phyloP scores from a whole-genome alignment of 2,888 invertebrate species.

The Amitus sp. region DNA sequence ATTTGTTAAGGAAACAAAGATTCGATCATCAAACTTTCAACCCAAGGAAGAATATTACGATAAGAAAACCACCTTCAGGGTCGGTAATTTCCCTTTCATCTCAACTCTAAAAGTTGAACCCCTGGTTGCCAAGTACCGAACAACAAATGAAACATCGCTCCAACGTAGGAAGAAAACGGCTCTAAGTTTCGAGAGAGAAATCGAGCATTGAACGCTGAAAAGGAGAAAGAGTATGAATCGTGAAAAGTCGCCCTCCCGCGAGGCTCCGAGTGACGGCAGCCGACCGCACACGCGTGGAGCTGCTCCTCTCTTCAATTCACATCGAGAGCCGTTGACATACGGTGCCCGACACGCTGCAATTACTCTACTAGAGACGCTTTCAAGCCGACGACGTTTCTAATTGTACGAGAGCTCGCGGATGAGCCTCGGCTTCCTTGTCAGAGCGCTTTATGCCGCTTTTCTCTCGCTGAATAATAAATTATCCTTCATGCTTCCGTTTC shows the following conservation, averaged over 20 bases:
- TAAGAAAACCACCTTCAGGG: no score
- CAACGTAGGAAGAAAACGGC: no score
- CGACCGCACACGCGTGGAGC: not conserved
- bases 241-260: not conserved
- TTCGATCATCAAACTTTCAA: no score
- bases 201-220: not conserved
- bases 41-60: no score
- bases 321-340: conserved; percentile 35
- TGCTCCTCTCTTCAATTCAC: conserved; percentile 32
- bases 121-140: no score
- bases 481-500: not conserved
- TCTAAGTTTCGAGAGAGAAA: no score
- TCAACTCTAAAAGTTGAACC: no score
- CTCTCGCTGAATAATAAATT: not conserved
- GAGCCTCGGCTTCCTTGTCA: conserved; percentile 6
- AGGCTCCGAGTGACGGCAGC: conserved; percentile 3
- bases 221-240: not conserved
- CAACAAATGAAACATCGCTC: no score
- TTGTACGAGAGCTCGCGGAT: conserved; percentile 14
- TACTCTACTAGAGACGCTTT: conserved; percentile 19
- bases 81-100: no score
- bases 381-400: conserved; percentile 21
- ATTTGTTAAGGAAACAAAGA: no score
- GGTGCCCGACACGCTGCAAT: conserved; percentile 30
- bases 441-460: conserved; percentile 1